Evolutionary conservation across 2,888 invertebrate genomes (phyloP).

Genomic region (Apotomis betuletana): DNA sequence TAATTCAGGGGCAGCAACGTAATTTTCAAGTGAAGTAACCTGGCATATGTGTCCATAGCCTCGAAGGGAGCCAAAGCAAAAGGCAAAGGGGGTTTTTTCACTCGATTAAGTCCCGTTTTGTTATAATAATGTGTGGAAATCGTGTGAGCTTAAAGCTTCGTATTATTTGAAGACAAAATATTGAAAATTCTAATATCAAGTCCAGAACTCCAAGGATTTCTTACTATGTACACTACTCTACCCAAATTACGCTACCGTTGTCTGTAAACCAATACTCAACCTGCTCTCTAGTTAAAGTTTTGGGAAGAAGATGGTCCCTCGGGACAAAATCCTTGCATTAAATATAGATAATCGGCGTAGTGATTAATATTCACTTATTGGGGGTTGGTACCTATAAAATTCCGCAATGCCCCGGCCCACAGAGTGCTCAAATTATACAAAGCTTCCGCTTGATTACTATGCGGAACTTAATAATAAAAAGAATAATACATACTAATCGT

Average conservation of each 20-base stretch:
- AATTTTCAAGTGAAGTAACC: no score
- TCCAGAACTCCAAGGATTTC: no score
- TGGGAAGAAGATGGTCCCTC: conserved; percentile 9
- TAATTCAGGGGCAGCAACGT: no score
- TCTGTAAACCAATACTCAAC: not conserved
- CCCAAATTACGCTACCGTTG: not conserved
- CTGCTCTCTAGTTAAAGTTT: conserved; percentile 19
- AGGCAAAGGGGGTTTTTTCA: no score
- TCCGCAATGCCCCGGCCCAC: conserved; percentile 1
- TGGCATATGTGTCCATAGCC: no score
- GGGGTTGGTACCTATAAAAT: conserved; percentile 22
- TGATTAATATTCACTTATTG: conserved; percentile 38
- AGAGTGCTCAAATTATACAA: conserved; percentile 28
- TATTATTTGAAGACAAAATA: no score
- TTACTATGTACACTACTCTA: not conserved
- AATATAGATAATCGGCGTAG: conserved; percentile 32
- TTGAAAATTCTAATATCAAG: no score
- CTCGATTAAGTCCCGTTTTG: no score
- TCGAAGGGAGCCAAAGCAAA: no score
- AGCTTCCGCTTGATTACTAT: not conserved
- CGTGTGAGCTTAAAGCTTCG: no score
- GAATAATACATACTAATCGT: no score
- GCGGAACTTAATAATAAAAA: not conserved
- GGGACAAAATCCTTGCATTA: conserved; percentile 16
- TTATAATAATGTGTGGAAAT: no score